Conservation (phyloP, 2,113 vertebrate species). For the Mormyrus iriodes region DNA sequence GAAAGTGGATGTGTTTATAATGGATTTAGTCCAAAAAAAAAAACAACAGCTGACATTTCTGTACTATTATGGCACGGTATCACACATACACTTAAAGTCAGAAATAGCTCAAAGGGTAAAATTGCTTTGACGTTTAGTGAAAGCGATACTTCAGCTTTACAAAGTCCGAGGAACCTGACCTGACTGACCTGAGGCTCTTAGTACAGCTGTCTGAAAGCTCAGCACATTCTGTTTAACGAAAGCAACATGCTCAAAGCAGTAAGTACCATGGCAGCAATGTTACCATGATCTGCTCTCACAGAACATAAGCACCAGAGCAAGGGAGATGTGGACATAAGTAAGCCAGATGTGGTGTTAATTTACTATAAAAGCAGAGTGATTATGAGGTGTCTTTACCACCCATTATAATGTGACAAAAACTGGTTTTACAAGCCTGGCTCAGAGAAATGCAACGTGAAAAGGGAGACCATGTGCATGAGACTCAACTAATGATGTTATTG, state of each 20-base stretch:
- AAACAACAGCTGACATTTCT: background rate
- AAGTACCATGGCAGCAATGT: background rate
- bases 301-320: background rate
- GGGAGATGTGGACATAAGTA: background rate
- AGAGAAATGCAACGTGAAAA: background rate
- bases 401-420: background rate
- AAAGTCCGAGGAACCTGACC: conserved; percentile 21
- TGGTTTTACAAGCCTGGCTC: background rate
- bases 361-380: background rate
- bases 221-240: conserved; percentile 20
- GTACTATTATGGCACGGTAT: background rate
- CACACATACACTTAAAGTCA: conserved; percentile 11
- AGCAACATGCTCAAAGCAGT: conserved; percentile 13
- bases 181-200: background rate
- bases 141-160: conserved; percentile 20
- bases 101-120: conserved; percentile 22
- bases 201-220: background rate
- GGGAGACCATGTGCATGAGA: background rate
- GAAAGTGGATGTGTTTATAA: background rate
- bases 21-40: background rate
- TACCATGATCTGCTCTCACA: background rate
- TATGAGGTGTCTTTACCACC: background rate
- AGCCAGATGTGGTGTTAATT: background rate
- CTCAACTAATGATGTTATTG: too few relatives aligned
- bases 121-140: conserved; percentile 22